Base-by-base conservation (phyloP, 2,888 invertebrate species). In the Stramonita haemastoma region DNA sequence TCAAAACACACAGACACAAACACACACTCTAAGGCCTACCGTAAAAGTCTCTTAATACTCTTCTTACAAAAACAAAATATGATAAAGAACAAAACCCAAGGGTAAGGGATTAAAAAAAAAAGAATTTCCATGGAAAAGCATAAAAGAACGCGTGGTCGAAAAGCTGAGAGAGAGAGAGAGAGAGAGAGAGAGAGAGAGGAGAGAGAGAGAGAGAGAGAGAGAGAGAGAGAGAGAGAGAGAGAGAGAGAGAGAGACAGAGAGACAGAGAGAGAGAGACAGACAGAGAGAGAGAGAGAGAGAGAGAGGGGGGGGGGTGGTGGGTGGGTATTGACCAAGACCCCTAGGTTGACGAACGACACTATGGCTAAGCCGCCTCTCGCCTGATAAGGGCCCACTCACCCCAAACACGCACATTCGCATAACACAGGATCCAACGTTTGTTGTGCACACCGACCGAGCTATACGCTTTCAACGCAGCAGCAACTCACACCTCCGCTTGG, bases 311-410 rank as follows among this genome's bases (percentile, higher is more conserved):
- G 73, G 5, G 29, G 73, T 4, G 73, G 8, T 26, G 22, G 70
- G 70, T n/a, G n/a, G 8, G 46, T 46, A 46, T 2, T 46, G 46
- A 46, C 46, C 46, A 46, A 46, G 46, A 8, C 46, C 46, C 8
- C 46, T 13, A 29, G 13, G n/a, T 73, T 13, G 73, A 73, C 26
- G 6, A 0, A 17, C 17, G 57, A 86, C 86, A 66, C 86, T n/a
- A 8, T 29, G 11, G 6, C 34, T 86, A 86, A 86, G 86, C 86
- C 34, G 66, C 32, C 11, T 86, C 86, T 66, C 86, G 66, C 86
- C 86, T 34, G 86, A 86, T 86, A 86, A 86, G 86, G 60, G 32
- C 32, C 57, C 29, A 2, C 77, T 32, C 32, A 0, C 17, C 77
- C 17, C 77, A 79, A 79, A 79, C 77, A 32, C 32, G 32, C 77